Conservation (phyloP, 92 coral and sea anemone genomes). For the Ricordea florida region DNA sequence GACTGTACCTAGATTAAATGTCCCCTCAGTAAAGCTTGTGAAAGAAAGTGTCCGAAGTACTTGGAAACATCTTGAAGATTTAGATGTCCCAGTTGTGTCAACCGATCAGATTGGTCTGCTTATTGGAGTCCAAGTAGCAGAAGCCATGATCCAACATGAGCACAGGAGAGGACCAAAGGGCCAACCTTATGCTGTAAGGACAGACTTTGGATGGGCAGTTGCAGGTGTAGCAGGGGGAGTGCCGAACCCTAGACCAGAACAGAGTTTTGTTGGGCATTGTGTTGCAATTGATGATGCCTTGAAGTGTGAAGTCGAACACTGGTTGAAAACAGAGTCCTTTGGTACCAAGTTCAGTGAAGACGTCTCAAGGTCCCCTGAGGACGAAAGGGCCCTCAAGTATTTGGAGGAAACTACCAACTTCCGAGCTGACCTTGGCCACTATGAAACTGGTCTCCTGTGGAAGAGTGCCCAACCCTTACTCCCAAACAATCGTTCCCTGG, state of each 20-base stretch:
- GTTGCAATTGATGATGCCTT: conserved; percentile 12
- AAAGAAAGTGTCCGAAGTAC: conserved; percentile 31
- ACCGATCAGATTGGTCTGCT: conserved; percentile 53
- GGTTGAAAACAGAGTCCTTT: conserved; percentile 78
- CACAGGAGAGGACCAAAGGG: conserved; percentile 57
- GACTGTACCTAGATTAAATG: conserved; percentile 67
- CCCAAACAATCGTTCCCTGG: conserved; percentile 48
- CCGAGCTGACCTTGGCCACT: conserved; percentile 55
- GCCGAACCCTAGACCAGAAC: neutral
- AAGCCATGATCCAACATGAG: conserved; percentile 63
- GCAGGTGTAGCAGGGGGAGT: conserved; percentile 57
- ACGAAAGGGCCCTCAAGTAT: conserved; percentile 44
- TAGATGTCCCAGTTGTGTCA: conserved; percentile 59
- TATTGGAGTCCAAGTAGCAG: conserved; percentile 58
- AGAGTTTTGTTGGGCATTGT: conserved; percentile 40
- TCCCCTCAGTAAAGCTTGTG: conserved; percentile 52
- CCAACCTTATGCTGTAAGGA: conserved; percentile 63
- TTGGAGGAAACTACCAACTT: conserved; percentile 40
- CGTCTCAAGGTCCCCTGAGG: conserved; percentile 35
- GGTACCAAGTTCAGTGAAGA: conserved; percentile 53
- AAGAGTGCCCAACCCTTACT: conserved; percentile 15
- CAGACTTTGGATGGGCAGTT: conserved; percentile 69
- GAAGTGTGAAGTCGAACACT: conserved; percentile 51
- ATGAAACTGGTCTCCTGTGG: conserved; percentile 58
- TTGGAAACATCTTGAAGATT: conserved; percentile 62